Conservation (phyloP, 53 echinoderm and acorn worm species). For the Stichopus horrens region DNA sequence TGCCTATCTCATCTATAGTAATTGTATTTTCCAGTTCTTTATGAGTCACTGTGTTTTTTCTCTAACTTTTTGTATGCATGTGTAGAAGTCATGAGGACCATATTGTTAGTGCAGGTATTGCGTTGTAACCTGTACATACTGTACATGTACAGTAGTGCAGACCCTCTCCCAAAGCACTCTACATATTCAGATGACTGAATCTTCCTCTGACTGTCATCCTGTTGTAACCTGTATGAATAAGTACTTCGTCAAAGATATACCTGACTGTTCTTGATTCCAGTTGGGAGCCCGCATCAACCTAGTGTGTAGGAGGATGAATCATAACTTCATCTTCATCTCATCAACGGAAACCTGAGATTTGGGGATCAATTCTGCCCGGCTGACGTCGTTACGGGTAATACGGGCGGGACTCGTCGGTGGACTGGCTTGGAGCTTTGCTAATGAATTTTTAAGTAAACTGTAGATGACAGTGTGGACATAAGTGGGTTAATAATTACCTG, state of each 20-base stretch:
- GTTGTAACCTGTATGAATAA: neutral
- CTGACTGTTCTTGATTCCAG: neutral
- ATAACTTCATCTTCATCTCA: constrained; percentile 12
- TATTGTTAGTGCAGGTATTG: no score
- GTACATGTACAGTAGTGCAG: no score
- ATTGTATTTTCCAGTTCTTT: no score
- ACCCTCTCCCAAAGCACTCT: neutral
- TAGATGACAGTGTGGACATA: constrained; percentile 24
- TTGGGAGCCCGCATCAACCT: neutral
- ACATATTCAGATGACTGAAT: neutral
- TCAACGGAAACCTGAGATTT: neutral
- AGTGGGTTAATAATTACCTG: constrained; percentile 43
- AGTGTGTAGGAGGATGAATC: constrained; percentile 17
- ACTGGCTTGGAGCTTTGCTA: constrained; percentile 1
- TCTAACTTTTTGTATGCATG: no score
- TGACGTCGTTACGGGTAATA: neutral
- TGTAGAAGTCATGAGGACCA: no score
- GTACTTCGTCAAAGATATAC: neutral
- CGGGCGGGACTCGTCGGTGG: neutral
- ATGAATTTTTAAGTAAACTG: constrained; percentile 40
- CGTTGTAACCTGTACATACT: no score
- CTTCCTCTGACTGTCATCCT: neutral
- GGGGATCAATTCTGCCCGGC: constrained; percentile 10
- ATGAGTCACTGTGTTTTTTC: no score
- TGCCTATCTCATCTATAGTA: no score